These are phyloP conservation scores for Neopelma chrysocephalum DNA, from an alignment of 2,797 vertebrate species.

Conservation along the genomic window DNA sequence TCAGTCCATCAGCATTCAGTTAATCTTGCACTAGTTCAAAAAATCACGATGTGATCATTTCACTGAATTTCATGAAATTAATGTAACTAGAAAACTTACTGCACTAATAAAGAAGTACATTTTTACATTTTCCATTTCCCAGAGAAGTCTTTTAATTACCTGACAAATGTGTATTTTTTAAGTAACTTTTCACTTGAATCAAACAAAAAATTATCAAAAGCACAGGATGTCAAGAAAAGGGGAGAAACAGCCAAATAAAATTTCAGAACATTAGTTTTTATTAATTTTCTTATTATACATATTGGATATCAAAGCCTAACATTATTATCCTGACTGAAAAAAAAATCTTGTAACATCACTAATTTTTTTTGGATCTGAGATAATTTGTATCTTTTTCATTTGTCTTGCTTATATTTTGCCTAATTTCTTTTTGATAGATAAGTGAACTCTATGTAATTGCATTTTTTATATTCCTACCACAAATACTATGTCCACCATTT, in stretches of 20 bases:
- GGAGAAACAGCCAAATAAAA: neutral
- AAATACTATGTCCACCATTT: neutral
- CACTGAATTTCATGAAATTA: neutral
- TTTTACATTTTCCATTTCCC: neutral
- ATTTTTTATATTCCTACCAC: neutral
- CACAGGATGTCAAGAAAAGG: neutral
- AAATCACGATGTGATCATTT: neutral
- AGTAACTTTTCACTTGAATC: neutral
- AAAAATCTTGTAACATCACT: neutral
- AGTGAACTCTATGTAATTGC: neutral
- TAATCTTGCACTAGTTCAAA: neutral
- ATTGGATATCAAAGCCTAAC: neutral
- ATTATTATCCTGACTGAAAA: neutral
- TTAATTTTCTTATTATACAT: neutral
- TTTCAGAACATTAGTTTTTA: neutral
- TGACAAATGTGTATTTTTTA: neutral
- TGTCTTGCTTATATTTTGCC: neutral
- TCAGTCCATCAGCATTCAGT: neutral
- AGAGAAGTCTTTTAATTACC: neutral
- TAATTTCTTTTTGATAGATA: neutral
- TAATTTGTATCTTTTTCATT: neutral
- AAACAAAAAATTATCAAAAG: neutral
- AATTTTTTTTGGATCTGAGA: neutral
- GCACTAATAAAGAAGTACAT: neutral
- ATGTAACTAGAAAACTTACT: neutral